Evolutionary conservation across 2,113 vertebrate genomes (phyloP).

Genomic region (Centrocercus urophasianus): DNA sequence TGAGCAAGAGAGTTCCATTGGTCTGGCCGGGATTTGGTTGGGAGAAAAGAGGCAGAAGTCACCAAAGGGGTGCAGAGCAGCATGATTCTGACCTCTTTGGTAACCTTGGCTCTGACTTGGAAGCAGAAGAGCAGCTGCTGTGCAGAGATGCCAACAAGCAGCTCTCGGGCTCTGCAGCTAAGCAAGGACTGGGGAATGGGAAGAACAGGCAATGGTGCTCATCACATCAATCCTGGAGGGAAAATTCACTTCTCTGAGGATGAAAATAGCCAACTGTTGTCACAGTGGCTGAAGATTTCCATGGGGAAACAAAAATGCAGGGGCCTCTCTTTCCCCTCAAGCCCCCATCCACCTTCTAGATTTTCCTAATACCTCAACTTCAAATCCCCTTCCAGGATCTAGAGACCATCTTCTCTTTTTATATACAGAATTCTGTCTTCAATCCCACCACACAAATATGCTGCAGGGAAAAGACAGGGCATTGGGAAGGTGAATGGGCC

Average conservation of each 20-base stretch:
- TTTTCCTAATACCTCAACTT: background rate
- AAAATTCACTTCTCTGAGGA: background rate
- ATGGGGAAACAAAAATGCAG: background rate
- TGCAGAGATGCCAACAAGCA: background rate
- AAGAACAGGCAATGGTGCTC: background rate
- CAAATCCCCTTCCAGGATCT: background rate
- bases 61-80: background rate
- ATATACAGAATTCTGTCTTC: background rate
- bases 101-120: background rate
- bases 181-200: background rate
- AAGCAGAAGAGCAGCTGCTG: background rate
- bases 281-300: background rate
- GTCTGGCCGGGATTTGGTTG: background rate
- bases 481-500: accelerated
- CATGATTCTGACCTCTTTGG: background rate
- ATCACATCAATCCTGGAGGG: background rate
- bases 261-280: conserved; percentile 28
- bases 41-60: background rate
- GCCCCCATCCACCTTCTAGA: background rate
- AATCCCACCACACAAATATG: background rate
- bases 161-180: background rate
- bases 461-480: background rate
- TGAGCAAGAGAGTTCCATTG: background rate
- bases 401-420: background rate
- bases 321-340: background rate